Conservation (phyloP, 2,797 vertebrate species). For the Lithobates pipiens region DNA sequence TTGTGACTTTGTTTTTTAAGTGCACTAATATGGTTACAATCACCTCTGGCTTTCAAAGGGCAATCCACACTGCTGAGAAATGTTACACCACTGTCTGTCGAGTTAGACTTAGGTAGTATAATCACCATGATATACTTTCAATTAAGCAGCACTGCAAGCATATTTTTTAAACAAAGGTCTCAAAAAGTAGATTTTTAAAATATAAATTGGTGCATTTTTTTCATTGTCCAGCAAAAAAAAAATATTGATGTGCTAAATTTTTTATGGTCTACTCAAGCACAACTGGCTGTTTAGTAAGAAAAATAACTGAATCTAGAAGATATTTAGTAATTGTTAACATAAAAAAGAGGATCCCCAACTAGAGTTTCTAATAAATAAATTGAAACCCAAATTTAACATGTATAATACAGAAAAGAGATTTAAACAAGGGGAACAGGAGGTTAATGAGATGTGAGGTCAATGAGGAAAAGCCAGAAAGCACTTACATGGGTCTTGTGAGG, state of each 20-base stretch:
- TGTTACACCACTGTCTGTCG: too few relatives aligned
- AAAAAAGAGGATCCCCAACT: conserved; percentile 47
- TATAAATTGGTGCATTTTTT: background rate
- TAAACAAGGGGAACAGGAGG: conserved; percentile 64
- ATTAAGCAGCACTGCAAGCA: too few relatives aligned
- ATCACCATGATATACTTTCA: too few relatives aligned
- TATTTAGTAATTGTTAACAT: conserved; percentile 52
- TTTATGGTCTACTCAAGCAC: background rate
- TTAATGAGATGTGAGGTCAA: conserved; percentile 71
- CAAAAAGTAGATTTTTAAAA: too few relatives aligned
- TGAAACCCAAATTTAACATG: conserved; percentile 49
- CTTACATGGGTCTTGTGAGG: conserved; percentile 71
- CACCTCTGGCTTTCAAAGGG: too few relatives aligned
- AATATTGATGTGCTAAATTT: background rate
- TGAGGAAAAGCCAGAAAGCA: conserved; percentile 70
- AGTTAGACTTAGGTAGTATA: too few relatives aligned
- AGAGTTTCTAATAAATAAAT: conserved; percentile 45
- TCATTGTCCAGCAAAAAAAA: background rate
- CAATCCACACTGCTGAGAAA: too few relatives aligned
- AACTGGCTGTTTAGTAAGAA: background rate
- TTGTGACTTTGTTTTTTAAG: too few relatives aligned
- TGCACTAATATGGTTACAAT: too few relatives aligned
- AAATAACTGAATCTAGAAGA: conserved; percentile 10
- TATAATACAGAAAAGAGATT: conserved; percentile 63
- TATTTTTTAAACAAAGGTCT: background rate